phyloP scores from a whole-genome alignment of 2,113 vertebrate genomes.

The Pseudorhombus dupliciocellatus region DNA sequence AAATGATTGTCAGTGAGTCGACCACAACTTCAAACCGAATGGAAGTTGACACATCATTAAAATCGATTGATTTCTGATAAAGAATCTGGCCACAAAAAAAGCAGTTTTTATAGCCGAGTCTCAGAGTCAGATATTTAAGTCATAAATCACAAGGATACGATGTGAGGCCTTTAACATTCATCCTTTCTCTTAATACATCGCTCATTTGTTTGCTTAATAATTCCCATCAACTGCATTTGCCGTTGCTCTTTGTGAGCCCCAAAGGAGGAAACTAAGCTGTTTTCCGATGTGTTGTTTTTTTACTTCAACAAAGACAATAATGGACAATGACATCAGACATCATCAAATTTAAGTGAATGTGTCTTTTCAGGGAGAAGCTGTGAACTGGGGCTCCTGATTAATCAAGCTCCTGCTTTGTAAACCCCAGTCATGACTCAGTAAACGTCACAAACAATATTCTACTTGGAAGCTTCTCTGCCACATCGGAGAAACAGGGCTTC shows the following conservation, averaged over 20 bases:
- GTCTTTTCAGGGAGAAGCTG: background rate
- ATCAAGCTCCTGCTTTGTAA: conserved; percentile 8
- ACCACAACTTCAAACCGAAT: no score
- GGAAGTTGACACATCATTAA: no score
- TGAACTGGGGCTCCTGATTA: background rate
- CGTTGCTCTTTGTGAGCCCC: no score
- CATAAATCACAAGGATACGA: no score
- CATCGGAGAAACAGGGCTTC: conserved; percentile 27
- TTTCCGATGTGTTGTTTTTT: background rate
- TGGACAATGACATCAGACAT: background rate
- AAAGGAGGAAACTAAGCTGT: no score
- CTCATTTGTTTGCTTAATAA: no score
- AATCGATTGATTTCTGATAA: no score
- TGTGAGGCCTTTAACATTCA: background rate
- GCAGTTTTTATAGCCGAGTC: no score
- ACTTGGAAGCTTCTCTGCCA: conserved; percentile 26
- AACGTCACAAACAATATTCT: conserved; percentile 22
- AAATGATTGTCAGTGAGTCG: no score
- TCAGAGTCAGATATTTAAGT: no score
- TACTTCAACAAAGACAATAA: background rate
- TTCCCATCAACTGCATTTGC: no score
- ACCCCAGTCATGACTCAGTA: background rate
- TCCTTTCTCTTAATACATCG: background rate
- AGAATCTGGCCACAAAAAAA: no score
- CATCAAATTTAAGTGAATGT: background rate